Base-by-base conservation (phyloP, 2,113 vertebrate species). In the Bufo gargarizans region DNA sequence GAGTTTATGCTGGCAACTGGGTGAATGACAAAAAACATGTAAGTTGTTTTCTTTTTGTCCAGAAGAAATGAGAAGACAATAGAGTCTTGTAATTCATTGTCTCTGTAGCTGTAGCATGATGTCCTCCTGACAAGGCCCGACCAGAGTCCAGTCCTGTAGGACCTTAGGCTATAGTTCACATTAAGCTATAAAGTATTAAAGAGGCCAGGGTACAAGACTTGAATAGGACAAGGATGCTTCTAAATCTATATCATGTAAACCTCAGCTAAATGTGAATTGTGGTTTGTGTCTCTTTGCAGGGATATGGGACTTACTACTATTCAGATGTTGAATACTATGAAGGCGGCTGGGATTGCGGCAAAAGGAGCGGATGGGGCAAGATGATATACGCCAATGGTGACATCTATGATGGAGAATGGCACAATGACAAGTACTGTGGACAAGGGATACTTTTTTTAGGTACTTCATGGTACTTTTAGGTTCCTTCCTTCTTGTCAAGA, bases 1-100 rank as follows among this genome's bases (percentile, higher is more conserved):
- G 49, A 9, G 77, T 79, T 22, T 79, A 79, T 33, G 50, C 49
- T 13, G 77, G 77, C 4, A 1, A 55, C 10, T 79, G 77, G 77
- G 22, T 33, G 53, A 79, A 79, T 11, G 77, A 58, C 53, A 56
- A 79, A 14, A 79, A 58, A 79, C 77, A 79, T 43, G 77, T 79
- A 56, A 56, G 49, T 43, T 71, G 33, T 33, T 33, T 33, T 1
- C 33, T n/a, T 33, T 33, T 33, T 33, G 33, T 33, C 33, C 33
- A 33, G 33, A 33, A 33, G 33, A 33, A 33, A 33, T 33, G 33
- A 33, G 33, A 33, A 33, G 33, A 33, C 33, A 33, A 33, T 33
- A 33, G 33, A 33, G 33, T 33, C 33, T 33, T 33, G 33, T 33
- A 33, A 33, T 33, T 33, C 33, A 33, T 33, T 33, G 33, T 33